Base-by-base conservation (phyloP, 1,140 invertebrate genomes). In the Drosophila nannoptera region DNA sequence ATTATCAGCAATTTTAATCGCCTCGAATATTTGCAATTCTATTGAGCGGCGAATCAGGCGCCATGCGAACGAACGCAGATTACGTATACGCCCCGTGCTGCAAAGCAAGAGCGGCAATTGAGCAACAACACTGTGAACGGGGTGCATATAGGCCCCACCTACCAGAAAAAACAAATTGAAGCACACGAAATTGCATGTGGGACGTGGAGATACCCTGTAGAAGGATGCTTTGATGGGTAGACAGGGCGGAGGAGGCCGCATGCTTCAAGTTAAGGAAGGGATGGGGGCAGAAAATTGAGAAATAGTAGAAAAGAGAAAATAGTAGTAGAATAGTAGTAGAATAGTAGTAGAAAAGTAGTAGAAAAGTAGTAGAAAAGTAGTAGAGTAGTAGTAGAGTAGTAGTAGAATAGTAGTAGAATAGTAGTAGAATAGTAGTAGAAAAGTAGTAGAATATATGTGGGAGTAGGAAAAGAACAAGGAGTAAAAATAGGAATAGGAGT, bases 1-100 rank as follows among this genome's bases (percentile, higher is more conserved):
- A 84, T 84, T 84, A 84, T 81, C 73, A 77, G 73, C 81, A 70
- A 80, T 80, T 84, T 86, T 74, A 84, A 86, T 84, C 81, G 69
- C 60, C 75, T 69, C 69, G 75, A 83, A 86, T 86, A 86, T 86
- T 84, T 84, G 80, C 80, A 86, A 84, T 84, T 86, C 77, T 86
- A 86, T 83, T 74, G 64, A 67, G 78, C 77, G 33, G 78, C 77
- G 33, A 56, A 42, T 43, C 75, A 83, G 75, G 78, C 78, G 75
- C 74, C 75, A 69, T 64, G 56, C 58, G 8, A 43, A 8, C 45
- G 62, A 67, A 71, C 58, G 52, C 77, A 38, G 22, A 81, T 80
- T 82, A 81, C 77, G 77, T 77, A 80, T 81, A 81, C 77, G 77
- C 63, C 77, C 33, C 71, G 60, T 55, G 59, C 62, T 16, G 31